Percentiles rank a stretch among this genome's conserved stretches.
Evolutionary conservation across 2,113 vertebrate species (phyloP).

Genomic region (Mellivora capensis): DNA sequence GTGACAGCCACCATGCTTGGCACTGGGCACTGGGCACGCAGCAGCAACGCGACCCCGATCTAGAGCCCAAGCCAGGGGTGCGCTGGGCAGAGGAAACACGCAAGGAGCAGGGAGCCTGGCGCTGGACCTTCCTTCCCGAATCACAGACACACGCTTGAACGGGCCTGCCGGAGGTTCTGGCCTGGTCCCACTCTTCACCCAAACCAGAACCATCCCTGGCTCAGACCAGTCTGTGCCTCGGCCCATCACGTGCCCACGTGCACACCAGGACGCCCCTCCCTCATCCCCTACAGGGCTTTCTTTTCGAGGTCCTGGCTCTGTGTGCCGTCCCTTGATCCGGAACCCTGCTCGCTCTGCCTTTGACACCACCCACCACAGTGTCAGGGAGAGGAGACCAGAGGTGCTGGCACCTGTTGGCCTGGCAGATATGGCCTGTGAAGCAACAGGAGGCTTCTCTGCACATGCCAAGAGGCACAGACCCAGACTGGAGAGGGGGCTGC

Average conservation of each 20-base stretch:
- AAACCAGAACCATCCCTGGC: background rate
- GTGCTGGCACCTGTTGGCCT: background rate
- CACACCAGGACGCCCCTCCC: accelerated
- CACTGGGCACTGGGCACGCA: background rate
- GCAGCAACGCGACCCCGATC: background rate
- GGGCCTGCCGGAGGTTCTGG: background rate
- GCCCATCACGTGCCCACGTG: background rate
- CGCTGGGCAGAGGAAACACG: background rate
- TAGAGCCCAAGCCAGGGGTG: too few relatives aligned
- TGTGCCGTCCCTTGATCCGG: background rate
- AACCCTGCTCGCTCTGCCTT: background rate
- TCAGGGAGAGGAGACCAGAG: background rate
- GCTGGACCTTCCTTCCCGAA: background rate
- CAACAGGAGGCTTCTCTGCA: accelerated
- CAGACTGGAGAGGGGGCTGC: background rate
- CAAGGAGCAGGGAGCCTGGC: background rate
- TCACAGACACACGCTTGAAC: accelerated
- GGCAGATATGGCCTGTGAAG: background rate
- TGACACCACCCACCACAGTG: background rate
- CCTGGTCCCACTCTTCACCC: background rate
- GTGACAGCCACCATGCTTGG: background rate
- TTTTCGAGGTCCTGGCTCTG: background rate
- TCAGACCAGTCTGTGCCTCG: background rate
- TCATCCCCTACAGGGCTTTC: background rate
- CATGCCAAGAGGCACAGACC: accelerated